Percentiles rank a stretch among this genome's conserved stretches.
phyloP scores from a whole-genome alignment of 2,888 invertebrate genomes.

The Sisyra terminalis region DNA sequence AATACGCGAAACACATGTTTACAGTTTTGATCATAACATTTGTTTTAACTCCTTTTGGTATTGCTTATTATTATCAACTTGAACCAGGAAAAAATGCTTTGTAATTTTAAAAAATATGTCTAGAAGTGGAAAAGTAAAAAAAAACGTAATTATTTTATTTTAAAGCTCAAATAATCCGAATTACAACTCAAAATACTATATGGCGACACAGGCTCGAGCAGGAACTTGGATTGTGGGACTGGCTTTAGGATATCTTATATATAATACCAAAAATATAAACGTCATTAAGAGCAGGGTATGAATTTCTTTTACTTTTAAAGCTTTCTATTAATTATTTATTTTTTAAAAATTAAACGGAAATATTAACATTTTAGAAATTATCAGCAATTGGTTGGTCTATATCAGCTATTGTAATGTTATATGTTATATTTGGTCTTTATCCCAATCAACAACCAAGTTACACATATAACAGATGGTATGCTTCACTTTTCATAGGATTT shows the following conservation, averaged over 20 bases:
- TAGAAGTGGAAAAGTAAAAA: no score
- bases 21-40: slow-evolving; percentile 15
- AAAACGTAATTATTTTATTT: no score
- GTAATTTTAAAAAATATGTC: no score
- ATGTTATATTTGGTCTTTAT: slow-evolving; percentile 2
- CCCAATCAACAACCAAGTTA: not conserved
- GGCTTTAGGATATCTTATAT: not conserved
- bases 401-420: not conserved
- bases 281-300: no score
- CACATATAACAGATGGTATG: not conserved
- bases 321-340: no score
- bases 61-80: slow-evolving; percentile 11
- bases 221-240: not conserved
- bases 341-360: no score
- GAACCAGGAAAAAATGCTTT: no score
- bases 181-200: not conserved
- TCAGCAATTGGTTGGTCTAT: not conserved
- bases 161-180: not conserved
- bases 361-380: not conserved
- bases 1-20: slow-evolving; percentile 16
- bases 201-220: not conserved
- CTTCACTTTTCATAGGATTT: slow-evolving; percentile 7
- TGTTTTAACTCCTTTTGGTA: slow-evolving; percentile 15
- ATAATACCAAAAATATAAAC: not conserved
- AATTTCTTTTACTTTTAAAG: no score